Conservation (phyloP, 2,113 vertebrate genomes). For the Lophius piscatorius region DNA sequence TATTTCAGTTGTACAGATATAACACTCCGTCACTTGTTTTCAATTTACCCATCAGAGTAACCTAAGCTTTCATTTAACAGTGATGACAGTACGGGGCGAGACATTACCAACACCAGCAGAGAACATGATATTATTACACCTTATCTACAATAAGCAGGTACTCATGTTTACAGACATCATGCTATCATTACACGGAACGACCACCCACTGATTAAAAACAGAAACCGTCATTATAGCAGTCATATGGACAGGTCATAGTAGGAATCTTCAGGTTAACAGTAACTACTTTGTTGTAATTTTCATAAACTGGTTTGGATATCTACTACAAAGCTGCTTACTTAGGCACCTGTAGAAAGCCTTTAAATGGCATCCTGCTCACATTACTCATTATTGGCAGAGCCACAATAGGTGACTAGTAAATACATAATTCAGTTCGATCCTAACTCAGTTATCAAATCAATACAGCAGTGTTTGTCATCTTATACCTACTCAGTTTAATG, state of each 20-base stretch:
- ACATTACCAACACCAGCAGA: conserved; percentile 11
- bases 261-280: conserved; percentile 22
- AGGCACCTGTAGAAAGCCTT: neutral
- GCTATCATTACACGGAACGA: neutral
- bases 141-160: neutral
- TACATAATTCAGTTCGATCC: neutral
- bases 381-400: neutral
- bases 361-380: neutral
- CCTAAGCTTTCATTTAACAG: neutral
- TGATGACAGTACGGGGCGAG: neutral
- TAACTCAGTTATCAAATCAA: neutral
- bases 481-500: neutral
- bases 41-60: neutral
- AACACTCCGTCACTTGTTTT: neutral
- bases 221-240: conserved; percentile 5
- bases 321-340: conserved; percentile 26
- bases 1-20: neutral
- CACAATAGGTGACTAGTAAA: neutral
- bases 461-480: neutral
- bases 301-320: conserved; percentile 5
- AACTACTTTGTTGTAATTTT: conserved; percentile 21
- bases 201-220: neutral
- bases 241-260: conserved; percentile 15
- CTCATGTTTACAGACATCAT: neutral
- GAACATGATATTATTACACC: conserved; percentile 5